Conservation (phyloP, 2,888 invertebrate species). For the Papilio protenor region DNA sequence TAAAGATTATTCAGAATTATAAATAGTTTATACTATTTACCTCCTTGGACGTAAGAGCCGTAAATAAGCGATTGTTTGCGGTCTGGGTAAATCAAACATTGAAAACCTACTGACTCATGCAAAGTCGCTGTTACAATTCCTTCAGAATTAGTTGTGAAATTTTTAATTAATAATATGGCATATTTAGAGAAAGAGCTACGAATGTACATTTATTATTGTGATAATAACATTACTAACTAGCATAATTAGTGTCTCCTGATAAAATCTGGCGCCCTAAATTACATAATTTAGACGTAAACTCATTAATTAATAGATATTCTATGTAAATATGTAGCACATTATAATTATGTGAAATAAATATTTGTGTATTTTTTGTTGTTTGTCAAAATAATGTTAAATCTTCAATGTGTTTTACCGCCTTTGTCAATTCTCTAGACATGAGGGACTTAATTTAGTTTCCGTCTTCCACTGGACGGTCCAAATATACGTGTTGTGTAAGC, state of each 20-base stretch:
- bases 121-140: background rate
- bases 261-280: background rate
- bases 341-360: background rate
- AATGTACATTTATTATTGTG: background rate
- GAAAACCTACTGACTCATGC: background rate
- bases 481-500: slow-evolving; percentile 66
- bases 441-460: slow-evolving; percentile 65
- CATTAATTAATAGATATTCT: background rate
- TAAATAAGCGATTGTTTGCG: background rate
- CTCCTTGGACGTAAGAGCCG: background rate
- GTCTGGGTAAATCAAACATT: background rate
- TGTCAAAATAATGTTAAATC: background rate
- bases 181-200: background rate
- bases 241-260: slow-evolving; percentile 10
- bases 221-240: background rate
- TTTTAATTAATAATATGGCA: background rate
- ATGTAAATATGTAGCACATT: background rate
- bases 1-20: background rate
- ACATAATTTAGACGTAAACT: background rate
- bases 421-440: slow-evolving; percentile 58
- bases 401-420: background rate
- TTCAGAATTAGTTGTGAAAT: background rate
- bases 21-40: background rate
- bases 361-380: slow-evolving; percentile 6
- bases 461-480: slow-evolving; percentile 62